Evolutionary conservation across 2,888 invertebrate genomes (phyloP).

Genomic region (Ferdinandea cuprea): DNA sequence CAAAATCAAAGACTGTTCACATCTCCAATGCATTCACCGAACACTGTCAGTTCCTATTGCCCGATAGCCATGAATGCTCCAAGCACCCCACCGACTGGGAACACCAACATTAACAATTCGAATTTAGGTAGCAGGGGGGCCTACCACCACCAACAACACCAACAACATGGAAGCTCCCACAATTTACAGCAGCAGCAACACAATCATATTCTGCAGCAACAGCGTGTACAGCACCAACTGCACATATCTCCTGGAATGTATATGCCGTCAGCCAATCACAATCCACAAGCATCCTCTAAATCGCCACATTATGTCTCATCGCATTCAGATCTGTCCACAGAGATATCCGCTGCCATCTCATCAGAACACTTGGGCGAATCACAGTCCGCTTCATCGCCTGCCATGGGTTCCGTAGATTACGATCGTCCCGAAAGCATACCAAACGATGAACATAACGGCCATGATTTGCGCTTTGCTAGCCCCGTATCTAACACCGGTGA

Average conservation of each 20-base stretch:
- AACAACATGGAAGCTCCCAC: slow-evolving; percentile 60
- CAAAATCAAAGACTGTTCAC: slow-evolving; percentile 77
- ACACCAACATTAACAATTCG: slow-evolving; percentile 42
- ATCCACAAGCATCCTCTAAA: slow-evolving; percentile 75
- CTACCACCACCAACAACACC: slow-evolving; percentile 76
- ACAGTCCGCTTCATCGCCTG: slow-evolving; percentile 86
- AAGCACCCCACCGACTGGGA: slow-evolving; percentile 75
- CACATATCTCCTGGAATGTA: slow-evolving; percentile 63
- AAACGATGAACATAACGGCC: slow-evolving; percentile 78
- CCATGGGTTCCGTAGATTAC: slow-evolving; percentile 89
- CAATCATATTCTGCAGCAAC: slow-evolving; percentile 58
- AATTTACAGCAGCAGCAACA: slow-evolving; percentile 56
- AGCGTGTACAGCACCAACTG: slow-evolving; percentile 61
- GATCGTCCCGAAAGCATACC: slow-evolving; percentile 87
- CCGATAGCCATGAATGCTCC: slow-evolving; percentile 54
- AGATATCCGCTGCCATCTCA: slow-evolving; percentile 91
- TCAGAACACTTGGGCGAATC: slow-evolving; percentile 86
- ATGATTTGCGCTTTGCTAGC: slow-evolving; percentile 85
- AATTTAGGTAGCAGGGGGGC: slow-evolving; percentile 39
- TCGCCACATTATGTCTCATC: slow-evolving; percentile 84
- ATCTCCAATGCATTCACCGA: slow-evolving; percentile 81
- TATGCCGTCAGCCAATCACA: slow-evolving; percentile 60
- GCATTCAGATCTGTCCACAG: slow-evolving; percentile 89
- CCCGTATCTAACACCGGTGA: slow-evolving; percentile 65
- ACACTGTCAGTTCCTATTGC: slow-evolving; percentile 77